Evolutionary conservation across 2,797 vertebrate genomes (phyloP), one percentile per base, ranked within the genome.

Genomic region (Pangasius krempfi): DNA sequence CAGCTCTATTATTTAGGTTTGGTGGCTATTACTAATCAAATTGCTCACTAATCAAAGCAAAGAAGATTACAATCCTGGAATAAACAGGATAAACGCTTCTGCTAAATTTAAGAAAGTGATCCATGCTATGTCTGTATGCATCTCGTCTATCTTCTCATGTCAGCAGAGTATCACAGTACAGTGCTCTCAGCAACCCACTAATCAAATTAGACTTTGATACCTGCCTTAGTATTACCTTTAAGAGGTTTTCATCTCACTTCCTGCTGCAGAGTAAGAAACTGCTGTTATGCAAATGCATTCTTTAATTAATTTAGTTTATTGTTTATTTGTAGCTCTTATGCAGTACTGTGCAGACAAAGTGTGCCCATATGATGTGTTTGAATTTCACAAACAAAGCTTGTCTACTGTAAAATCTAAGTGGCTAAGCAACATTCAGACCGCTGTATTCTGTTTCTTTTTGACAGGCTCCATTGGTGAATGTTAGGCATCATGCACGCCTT

Each of bases 131-230:
- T 84, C 64, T 88, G 84, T 85, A 70, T 84, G 83, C 54, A 86
- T 58, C 64, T 82, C 72, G 75, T 84, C 56, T 70, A 68, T 89
- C 73, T 68, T 86, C 85, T 86, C 84, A 62, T 91, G 89, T 91
- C 90, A 87, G 89, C 66, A 68, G 58, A 5, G 84, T 91, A 87
- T 90, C 85, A 89, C 79, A 88, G 87, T 92, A 86, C 81, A 78
- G 75, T 91, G 87, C 89, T 91, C 84, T 91, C 89, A 89, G 90
- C 90, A 90, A 89, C 89, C 89, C 87, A 90, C 88, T 88, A 92
- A 92, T 90, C 91, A 88, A 91, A 88, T 92, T 91, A 92, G 76
- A 91, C 87, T 87, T 78, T 88, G 87, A 89, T 92, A 88, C 81
- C 89, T 68, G 70, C 62, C 83, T 87, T 87, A 90, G 91, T 90